Conservation (phyloP, 2,888 invertebrate species). For the Aphidius colemani region DNA sequence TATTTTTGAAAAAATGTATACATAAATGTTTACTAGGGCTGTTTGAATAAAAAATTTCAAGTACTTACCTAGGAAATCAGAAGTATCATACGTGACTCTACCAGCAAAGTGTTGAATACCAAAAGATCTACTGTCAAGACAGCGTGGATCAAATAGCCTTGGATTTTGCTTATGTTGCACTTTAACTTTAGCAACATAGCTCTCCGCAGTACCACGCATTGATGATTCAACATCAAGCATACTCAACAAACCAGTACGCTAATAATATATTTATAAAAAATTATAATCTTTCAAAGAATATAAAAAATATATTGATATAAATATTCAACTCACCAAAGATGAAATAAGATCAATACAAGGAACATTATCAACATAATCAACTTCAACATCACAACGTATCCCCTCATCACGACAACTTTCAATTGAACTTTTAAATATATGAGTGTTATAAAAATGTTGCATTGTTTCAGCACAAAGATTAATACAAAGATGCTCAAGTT, state of each 20-base stretch:
- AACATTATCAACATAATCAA: conserved; percentile 93
- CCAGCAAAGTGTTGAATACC: conserved; percentile 91
- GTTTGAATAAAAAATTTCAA: conserved; percentile 9
- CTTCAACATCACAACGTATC: conserved; percentile 85
- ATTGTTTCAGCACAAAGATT: conserved; percentile 96
- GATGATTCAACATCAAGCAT: conserved; percentile 93
- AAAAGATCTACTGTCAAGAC: conserved; percentile 80
- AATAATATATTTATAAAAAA: conserved; percentile 31
- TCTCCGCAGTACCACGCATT: conserved; percentile 78
- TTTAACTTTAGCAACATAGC: conserved; percentile 79
- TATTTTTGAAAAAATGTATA: not conserved
- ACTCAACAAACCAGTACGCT: conserved; percentile 86
- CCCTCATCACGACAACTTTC: conserved; percentile 94
- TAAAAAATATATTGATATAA: conserved; percentile 2
- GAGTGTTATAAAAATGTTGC: conserved; percentile 97
- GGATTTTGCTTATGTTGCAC: conserved; percentile 82
- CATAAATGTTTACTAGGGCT: not conserved
- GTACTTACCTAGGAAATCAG: conserved; percentile 73
- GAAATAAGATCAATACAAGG: conserved; percentile 95
- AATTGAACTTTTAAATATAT: conserved; percentile 91
- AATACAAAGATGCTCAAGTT: conserved; percentile 91
- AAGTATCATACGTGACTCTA: conserved; percentile 84
- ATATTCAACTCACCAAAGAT: conserved; percentile 67
- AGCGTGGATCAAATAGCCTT: conserved; percentile 78
- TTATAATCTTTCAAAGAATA: not conserved